Evolutionary conservation across 2,797 vertebrate species (phyloP), one percentile per base, ranked within the genome.

Genomic region (Phrynocephalus guinanensis): DNA sequence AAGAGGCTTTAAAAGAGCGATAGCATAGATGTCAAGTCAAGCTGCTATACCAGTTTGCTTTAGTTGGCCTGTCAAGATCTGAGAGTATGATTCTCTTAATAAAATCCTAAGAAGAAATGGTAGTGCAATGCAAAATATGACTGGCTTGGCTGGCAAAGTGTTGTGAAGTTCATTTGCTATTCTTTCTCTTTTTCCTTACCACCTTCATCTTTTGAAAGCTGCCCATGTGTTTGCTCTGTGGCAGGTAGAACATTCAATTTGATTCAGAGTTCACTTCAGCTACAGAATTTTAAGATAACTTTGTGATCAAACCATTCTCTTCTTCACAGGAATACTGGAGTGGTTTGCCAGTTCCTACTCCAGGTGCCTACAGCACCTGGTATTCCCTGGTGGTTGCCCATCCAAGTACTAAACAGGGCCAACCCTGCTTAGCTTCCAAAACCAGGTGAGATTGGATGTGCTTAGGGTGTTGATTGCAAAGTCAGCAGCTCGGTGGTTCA

Each of bases 81-180:
- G 5, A 9, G 5, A 76, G 63, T 82, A 72, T 20, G 70, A 15
- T 56, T 88, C 33, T 11, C 48, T 28, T 76, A 44, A 82, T 6
- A 33, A 38, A 0, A 10, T 2, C 6, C 30, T 33, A 67, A 77
- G 8, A 82, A 80, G 33, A 80, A 89, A 52, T 50, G 16, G 87
- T 0, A 15, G 1, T 80, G 30, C 24, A 88, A 16, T 6, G 48
- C 30, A 68, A 60, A 90, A 87, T 30, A 87, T 26, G 63, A 82
- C 9, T 2, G 66, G 1, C 3, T 48, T 84, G 0, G 0, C 48
- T 89, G 80, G 52, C 0, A 0, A n/a, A 81, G 8, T 90, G 22
- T 13, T 83, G 33, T 24, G 81, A 5, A 30, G 28, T 15, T 33
- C 28, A 52, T 52, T 56, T 38, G 6, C 83, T 88, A 10, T 3